Conservation (phyloP, 2,797 vertebrate genomes). For the Cossypha heuglini region DNA sequence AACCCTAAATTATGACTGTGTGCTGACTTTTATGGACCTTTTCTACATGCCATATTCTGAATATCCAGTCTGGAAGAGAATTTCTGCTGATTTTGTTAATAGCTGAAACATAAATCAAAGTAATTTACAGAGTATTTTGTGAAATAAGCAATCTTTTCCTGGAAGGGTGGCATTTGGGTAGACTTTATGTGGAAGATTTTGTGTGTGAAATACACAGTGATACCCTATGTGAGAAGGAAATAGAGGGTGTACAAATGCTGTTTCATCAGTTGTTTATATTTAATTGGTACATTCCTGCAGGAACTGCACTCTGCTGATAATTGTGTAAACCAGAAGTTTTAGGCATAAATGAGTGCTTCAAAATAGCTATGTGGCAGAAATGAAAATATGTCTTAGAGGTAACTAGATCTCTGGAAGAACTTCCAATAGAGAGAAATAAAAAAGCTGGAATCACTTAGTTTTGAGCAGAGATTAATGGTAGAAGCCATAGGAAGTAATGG, state of each 20-base stretch:
- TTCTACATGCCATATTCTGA: not conserved
- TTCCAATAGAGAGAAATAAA: not conserved
- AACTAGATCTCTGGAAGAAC: not conserved
- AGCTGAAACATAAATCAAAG: not conserved
- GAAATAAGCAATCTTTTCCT: not conserved
- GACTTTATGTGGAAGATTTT: not conserved
- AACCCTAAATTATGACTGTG: not conserved
- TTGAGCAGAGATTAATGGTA: not conserved
- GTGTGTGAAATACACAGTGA: not conserved
- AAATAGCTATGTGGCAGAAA: not conserved
- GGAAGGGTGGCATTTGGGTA: not conserved
- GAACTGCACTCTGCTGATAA: not conserved
- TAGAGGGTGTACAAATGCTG: not conserved
- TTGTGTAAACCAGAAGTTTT: not conserved
- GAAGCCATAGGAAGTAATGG: not conserved
- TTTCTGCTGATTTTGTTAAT: not conserved
- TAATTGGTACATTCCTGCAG: not conserved
- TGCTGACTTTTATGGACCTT: not conserved
- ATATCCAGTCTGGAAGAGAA: not conserved
- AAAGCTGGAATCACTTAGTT: not conserved
- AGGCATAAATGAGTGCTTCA: not conserved
- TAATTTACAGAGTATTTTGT: not conserved
- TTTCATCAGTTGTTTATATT: not conserved
- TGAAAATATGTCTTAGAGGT: not conserved
- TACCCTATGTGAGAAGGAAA: not conserved